These are phyloP conservation scores for Tenthredo notha DNA, from an alignment of 2,888 invertebrate species.

Conservation along the genomic window DNA sequence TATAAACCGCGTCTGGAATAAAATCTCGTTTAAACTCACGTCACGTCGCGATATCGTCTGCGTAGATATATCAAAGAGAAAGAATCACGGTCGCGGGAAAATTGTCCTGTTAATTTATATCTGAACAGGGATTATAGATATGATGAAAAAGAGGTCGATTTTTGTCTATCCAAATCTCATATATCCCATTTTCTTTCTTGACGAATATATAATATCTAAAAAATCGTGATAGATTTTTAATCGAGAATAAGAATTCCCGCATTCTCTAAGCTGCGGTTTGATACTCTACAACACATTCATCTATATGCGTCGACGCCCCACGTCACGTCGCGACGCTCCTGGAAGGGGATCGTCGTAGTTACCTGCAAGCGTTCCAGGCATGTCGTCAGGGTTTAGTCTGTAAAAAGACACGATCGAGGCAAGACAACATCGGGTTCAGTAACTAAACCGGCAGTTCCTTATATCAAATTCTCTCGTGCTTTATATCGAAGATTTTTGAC, in stretches of 20 bases:
- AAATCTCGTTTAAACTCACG: neutral
- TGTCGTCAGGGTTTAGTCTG: conserved; percentile 50
- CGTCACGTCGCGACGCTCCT: conserved; percentile 49
- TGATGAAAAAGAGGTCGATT: neutral
- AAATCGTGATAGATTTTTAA: neutral
- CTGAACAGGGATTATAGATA: neutral
- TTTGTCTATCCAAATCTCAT: neutral
- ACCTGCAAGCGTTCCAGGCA: conserved; percentile 51
- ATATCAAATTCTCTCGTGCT: neutral
- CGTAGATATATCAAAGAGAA: neutral
- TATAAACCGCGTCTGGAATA: neutral
- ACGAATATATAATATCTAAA: neutral
- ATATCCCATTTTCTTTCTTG: neutral
- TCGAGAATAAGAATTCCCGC: neutral
- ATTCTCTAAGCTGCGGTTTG: neutral
- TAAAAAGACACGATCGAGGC: conserved; percentile 52
- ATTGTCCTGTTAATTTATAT: neutral
- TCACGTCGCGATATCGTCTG: conserved; percentile 9
- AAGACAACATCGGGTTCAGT: neutral
- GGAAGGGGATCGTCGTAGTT: conserved; percentile 38
- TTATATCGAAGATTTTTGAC: neutral
- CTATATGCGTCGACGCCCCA: conserved; percentile 27
- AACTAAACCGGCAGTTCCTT: neutral
- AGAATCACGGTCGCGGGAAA: neutral
- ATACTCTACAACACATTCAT: neutral